Base-by-base conservation (phyloP, 2,888 invertebrate genomes). In the Erebia aethiops region DNA sequence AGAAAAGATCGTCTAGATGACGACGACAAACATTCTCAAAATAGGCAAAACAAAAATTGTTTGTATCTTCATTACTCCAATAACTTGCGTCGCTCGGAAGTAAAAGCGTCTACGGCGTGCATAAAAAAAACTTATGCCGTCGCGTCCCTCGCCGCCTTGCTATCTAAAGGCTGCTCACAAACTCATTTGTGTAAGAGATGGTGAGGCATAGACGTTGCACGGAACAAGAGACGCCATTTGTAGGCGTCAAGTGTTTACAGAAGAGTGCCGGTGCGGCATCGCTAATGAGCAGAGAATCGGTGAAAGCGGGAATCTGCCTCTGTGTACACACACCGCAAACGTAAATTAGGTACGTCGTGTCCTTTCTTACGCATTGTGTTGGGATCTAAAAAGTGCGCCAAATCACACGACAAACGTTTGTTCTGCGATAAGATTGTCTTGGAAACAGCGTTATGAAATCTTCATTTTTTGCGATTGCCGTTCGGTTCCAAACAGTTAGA, bases 211-310 rank as follows among this genome's bases (percentile, higher is more conserved):
- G 70, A 70, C 70, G 70, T 64, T 71, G 71, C 82, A 81, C 78
- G 81, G 81, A 81, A 84, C 82, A 82, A 84, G 80, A 78, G 81
- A 77, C 81, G 80, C 83, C 85, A 86, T 89, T 88, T 86, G 89
- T 88, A 87, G 82, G 84, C 89, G 83, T 81, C 83, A 81, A 87
- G 88, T 90, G 89, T 89, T 89, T 88, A 81, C 83, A 82, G 87
- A 87, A 84, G 87, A 85, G 87, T 74, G 81, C 79, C 81, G 84
- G 83, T 82, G 85, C 78, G 86, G 88, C 88, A 86, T 87, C 82
- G 81, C 85, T 90, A 90, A 91, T 90, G 90, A 91, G 87, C 79
- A 79, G 85, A 82, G 84, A 84, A 87, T 84, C 82, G 84, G 86
- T 82, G 88, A 87, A 88, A 89, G 88, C 87, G 83, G 76, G 82